Percentiles rank a stretch among this genome's conserved stretches.
Conservation (phyloP, 2,797 vertebrate species). For the Peromyscus attwateri region DNA sequence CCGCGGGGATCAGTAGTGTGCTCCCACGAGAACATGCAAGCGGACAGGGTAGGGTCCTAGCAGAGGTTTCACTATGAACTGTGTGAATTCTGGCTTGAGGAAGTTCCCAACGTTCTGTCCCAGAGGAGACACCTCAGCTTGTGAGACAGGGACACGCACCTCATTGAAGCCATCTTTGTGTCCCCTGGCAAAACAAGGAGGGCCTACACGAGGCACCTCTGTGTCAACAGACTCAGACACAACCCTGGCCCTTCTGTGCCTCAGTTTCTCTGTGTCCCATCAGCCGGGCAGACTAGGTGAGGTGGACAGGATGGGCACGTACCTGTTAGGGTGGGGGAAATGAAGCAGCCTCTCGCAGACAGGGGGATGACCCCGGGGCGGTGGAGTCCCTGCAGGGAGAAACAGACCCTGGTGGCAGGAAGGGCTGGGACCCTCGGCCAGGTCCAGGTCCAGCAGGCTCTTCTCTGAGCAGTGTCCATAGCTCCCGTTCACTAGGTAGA, state of each 20-base stretch:
- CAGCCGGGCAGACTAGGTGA: not conserved
- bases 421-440: conserved; percentile 89
- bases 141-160: not conserved
- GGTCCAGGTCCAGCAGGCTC: conserved; percentile 89
- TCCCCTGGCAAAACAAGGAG: not conserved
- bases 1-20: not conserved
- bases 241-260: not conserved
- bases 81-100: not conserved
- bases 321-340: conserved; percentile 92
- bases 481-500: conserved; percentile 91
- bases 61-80: not conserved
- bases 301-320: conserved; percentile 52
- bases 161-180: not conserved
- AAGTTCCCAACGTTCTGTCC: not conserved
- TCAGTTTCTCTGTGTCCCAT: not conserved
- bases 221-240: not conserved
- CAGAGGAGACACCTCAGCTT: not conserved
- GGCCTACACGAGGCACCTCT: not conserved
- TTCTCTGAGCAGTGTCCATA: conserved; percentile 90
- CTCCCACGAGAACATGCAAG: fast-evolving
- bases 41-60: not conserved
- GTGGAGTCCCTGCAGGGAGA: conserved; percentile 88
- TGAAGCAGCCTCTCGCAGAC: conserved; percentile 91
- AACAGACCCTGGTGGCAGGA: conserved; percentile 91
- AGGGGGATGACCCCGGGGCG: conserved; percentile 88